Percentiles rank a stretch among this genome's conserved stretches.
Evolutionary conservation across 2,888 invertebrate genomes (phyloP).

Genomic region (Drosophila vallismaia): DNA sequence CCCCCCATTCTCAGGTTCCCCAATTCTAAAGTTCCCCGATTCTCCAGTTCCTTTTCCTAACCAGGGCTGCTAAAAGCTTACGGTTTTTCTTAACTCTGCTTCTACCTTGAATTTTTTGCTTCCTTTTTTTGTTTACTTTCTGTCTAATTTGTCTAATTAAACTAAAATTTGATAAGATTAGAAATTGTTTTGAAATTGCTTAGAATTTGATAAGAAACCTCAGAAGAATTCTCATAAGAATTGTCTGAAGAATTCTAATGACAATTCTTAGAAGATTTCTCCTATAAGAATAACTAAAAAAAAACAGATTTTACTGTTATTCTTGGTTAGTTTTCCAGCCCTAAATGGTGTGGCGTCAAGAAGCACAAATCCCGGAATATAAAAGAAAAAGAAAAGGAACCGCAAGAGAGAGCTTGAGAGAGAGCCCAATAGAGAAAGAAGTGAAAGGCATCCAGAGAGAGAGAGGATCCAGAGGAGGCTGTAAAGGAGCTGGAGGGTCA

Average conservation of each 20-base stretch:
- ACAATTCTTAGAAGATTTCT: no score
- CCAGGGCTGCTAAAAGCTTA: background rate
- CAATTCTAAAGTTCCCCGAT: no score
- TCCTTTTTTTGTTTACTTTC: background rate
- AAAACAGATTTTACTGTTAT: background rate
- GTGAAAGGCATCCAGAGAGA: constrained; percentile 4
- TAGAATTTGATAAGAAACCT: background rate
- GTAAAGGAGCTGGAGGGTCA: constrained; percentile 12
- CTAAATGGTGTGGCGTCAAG: background rate
- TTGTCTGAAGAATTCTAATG: no score
- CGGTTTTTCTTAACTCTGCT: background rate
- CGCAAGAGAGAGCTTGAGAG: background rate
- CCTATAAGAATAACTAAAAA: no score
- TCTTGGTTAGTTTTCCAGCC: background rate
- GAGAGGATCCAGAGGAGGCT: constrained; percentile 1
- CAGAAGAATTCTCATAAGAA: no score
- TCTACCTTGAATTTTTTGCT: background rate
- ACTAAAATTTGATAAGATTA: constrained; percentile 1
- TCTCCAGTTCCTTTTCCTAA: background rate
- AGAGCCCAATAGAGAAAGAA: background rate
- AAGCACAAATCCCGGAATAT: background rate
- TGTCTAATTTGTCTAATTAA: background rate
- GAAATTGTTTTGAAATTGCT: background rate
- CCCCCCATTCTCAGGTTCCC: no score
- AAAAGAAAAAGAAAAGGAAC: background rate